Conservation (phyloP, 1,140 invertebrate genomes). For the Choristoneura fumiferana region DNA sequence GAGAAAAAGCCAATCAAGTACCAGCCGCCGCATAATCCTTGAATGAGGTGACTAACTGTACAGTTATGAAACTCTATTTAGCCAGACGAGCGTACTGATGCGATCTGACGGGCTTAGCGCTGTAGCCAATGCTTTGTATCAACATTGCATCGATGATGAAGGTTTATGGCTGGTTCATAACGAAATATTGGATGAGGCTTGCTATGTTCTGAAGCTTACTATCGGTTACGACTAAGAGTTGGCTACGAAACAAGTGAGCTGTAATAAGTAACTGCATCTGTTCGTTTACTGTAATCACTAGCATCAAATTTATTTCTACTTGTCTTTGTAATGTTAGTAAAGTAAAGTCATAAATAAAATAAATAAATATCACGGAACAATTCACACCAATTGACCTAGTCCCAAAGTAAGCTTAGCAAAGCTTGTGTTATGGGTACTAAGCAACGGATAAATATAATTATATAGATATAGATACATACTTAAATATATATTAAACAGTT, state of each 20-base stretch:
- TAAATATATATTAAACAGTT: too few species aligned
- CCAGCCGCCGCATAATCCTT: conserved; percentile 46
- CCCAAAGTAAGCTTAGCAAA: too few species aligned
- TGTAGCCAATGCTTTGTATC: conserved; percentile 18
- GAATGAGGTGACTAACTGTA: conserved; percentile 49
- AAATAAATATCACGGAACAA: too few species aligned
- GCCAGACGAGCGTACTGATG: conserved; percentile 37
- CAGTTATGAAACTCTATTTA: conserved; percentile 41
- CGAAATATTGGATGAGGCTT: conserved; percentile 13
- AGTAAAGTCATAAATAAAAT: too few species aligned
- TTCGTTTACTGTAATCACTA: conserved; percentile 1
- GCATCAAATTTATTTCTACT: background rate
- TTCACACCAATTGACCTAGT: too few species aligned
- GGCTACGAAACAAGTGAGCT: background rate
- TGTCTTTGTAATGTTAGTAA: too few species aligned
- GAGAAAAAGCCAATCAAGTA: conserved; percentile 48
- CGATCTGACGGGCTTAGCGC: conserved; percentile 31
- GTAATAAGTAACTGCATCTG: background rate
- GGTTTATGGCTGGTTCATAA: conserved; percentile 17
- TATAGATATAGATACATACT: too few species aligned
- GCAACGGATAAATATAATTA: too few species aligned
- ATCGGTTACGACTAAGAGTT: conserved; percentile 9
- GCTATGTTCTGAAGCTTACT: conserved; percentile 11
- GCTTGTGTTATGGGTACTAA: too few species aligned
- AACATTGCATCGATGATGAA: conserved; percentile 18